Evolutionary conservation across 2,113 vertebrate genomes (phyloP), one percentile per base, ranked within the genome.

Genomic region (Elanus axillaris): DNA sequence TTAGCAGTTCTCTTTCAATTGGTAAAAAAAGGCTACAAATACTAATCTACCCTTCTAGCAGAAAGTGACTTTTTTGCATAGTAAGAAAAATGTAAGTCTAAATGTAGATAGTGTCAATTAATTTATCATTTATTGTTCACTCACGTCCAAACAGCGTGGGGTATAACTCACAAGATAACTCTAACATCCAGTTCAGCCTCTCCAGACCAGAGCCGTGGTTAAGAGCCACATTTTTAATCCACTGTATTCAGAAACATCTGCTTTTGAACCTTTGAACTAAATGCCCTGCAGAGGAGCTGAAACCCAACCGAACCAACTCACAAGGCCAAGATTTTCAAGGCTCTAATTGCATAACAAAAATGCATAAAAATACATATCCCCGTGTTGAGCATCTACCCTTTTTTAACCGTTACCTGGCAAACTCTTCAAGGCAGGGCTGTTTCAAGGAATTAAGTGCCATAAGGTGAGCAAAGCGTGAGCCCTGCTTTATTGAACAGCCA

Each of bases 301-400:
- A 88, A 96, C 13, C 9, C 38, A 74, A 27, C 10, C 6, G 47
- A 83, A 83, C 8, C 62, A 85, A 26, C 17, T 73, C 69, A 32
- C 7, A n/a, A 25, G 18, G 34, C 21, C 59, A 83, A 72, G n/a
- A 52, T 34, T 90, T 73, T 86, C 59, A 79, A 88, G n/a, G 14
- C 4, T 47, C 13, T 88, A 55, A 86, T 13, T 58, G 19, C 16
- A 80, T 42, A 32, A 83, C 8, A 82, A 68, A 82, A 59, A 43
- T 3, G 2, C 16, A 72, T 13, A 34, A 74, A 86, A 89, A 52
- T 12, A 23, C 3, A 2, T 38, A 47, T 26, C 32, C 4, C 2
- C 7, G 1, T n/a, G 11, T 16, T 83, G 17, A 48, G 10, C 20
- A 9, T 10, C 3, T 26, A 14, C 12, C 2, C 1, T 48, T 64